Evolutionary conservation across 2,888 invertebrate species (phyloP), one percentile per base, ranked within the genome.

Genomic region (Fragum sueziense): DNA sequence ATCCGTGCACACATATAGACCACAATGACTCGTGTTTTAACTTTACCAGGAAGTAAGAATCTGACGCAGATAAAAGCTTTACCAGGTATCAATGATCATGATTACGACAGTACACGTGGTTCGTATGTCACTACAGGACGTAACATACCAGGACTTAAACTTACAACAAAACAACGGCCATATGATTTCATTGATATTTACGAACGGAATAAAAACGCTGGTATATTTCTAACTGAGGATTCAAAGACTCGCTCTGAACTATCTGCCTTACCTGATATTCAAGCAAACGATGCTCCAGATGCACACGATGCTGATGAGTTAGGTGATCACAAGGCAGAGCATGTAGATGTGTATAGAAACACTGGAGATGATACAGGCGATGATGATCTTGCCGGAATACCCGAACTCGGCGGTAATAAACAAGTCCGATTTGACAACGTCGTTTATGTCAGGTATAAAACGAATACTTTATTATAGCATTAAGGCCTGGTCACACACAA

Each of bases 351-450:
- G 6, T 33, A 29, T 33, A 25, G n/a, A n/a, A n/a, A 22, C 11
- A 22, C 41, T 25, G 25, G 41, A 25, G 41, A 41, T 20, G 14
- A 62, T 9, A 6, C n/a, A 4, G 22, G 9, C 9, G 65, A 37
- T 33, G 65, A 41, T 65, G 65, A 65, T 3, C 6, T 41, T 11
- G 37, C 65, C 3, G 41, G 29, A 11, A 65, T 65, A 41, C 65
- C 65, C 9, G 29, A 27, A 25, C 41, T 65, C 14, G 65, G 65
- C 9, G 65, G 37, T 9, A 34, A 65, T 1, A 65, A 41, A 41
- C 65, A 27, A 34, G 65, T 65, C 41, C 65, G 65, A 22, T 65
- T 65, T 65, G 41, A 65, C 17, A 22, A 37, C 1, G 41, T 65
- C 22, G 65, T 65, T 17, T 27, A 41, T 41, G 65, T 65, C 22